Conservation (phyloP, 2,113 vertebrate genomes). For the Myrmecobius fasciatus region DNA sequence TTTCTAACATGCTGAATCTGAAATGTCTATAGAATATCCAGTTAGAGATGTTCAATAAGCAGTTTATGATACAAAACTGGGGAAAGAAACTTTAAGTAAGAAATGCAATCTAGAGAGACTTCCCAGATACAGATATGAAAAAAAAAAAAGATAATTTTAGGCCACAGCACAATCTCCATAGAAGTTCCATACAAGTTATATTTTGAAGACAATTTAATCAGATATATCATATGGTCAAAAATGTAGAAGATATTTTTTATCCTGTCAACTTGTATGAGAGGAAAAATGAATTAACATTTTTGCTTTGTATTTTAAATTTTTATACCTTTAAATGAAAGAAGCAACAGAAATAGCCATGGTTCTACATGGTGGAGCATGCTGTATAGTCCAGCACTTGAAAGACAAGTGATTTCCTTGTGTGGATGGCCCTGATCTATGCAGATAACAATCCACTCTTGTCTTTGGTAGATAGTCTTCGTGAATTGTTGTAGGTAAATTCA, state of each 20-base stretch:
- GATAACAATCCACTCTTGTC: not conserved
- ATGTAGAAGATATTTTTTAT: conserved; percentile 41
- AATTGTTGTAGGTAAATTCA: not conserved
- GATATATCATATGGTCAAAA: conserved; percentile 45
- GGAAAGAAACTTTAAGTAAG: not conserved
- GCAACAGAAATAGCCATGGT: conserved; percentile 43
- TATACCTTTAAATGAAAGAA: conserved; percentile 41
- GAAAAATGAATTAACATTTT: conserved; percentile 9
- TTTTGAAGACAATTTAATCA: conserved; percentile 57
- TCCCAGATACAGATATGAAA: not conserved
- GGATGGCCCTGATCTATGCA: not conserved
- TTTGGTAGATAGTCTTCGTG: not conserved
- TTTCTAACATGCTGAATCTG: not conserved
- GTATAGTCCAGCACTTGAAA: conserved; percentile 26
- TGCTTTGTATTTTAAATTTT: conserved; percentile 54
- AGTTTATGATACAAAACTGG: not conserved
- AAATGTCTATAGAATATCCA: not conserved
- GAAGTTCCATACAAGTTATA: not conserved
- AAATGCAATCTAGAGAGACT: not conserved
- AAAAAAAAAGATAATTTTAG: not conserved
- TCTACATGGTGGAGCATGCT: conserved; percentile 17
- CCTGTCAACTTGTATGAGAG: conserved; percentile 15
- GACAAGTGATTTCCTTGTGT: not conserved
- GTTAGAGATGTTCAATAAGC: not conserved
- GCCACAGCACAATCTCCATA: not conserved